Conservation (phyloP, 53 echinoderm and acorn worm species). For the Crossaster papposus region DNA sequence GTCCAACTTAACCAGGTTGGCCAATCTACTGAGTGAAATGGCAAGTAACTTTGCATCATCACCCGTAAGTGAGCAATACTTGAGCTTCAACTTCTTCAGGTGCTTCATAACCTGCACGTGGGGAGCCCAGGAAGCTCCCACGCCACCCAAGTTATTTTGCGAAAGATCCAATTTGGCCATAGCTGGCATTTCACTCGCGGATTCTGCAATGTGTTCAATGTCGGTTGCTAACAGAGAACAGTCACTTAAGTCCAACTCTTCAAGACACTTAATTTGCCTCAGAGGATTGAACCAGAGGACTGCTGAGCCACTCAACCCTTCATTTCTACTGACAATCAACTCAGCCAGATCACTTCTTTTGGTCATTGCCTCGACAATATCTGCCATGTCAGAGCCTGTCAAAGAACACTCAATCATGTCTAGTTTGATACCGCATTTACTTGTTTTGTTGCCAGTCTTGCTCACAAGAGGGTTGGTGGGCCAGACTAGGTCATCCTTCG, state of each 20-base stretch:
- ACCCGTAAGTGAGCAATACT: slow-evolving; percentile 41
- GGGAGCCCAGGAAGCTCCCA: neutral
- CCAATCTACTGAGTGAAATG: slow-evolving; percentile 1
- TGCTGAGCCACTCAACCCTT: neutral
- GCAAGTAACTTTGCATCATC: neutral
- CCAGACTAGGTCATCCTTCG: neutral
- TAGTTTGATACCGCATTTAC: neutral
- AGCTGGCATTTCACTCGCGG: neutral
- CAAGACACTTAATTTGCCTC: neutral
- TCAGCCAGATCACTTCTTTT: neutral
- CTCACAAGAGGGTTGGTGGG: neutral
- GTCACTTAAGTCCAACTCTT: neutral
- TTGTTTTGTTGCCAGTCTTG: neutral
- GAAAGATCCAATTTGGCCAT: neutral
- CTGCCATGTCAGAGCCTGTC: slow-evolving; percentile 1
- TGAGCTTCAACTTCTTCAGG: slow-evolving; percentile 33
- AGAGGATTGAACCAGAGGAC: neutral
- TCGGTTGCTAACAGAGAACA: neutral
- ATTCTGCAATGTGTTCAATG: neutral
- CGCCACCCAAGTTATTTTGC: slow-evolving; percentile 7
- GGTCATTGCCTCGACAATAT: neutral
- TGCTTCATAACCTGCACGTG: slow-evolving; percentile 17
- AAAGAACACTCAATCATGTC: slow-evolving; percentile 29
- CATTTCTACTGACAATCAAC: neutral
- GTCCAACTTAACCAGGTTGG: slow-evolving; percentile 10